Percentiles rank a stretch among this genome's conserved stretches.
Conservation (phyloP, 2,888 invertebrate species). For the Hecatera dysodea region DNA sequence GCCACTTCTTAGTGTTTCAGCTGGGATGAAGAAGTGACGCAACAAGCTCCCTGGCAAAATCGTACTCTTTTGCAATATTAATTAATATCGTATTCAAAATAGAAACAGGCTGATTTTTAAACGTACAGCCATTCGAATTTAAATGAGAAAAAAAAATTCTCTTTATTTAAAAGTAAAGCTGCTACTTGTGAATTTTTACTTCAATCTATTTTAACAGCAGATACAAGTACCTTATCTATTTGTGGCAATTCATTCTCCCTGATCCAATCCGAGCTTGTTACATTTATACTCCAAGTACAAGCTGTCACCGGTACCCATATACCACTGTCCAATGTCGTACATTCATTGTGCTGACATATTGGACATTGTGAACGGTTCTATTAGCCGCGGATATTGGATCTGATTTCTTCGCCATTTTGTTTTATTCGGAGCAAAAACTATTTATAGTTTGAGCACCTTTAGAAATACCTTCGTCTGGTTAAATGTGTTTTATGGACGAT, state of each 20-base stretch:
- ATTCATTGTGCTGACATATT: conserved; percentile 49
- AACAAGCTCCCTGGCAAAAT: no score
- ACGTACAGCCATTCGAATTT: neutral
- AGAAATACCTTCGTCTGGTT: conserved; percentile 1
- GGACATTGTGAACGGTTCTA: conserved; percentile 29
- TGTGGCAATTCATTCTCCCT: neutral
- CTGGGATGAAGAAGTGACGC: no score
- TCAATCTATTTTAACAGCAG: neutral
- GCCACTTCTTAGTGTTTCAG: no score
- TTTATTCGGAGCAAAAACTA: conserved; percentile 29
- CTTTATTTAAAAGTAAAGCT: neutral
- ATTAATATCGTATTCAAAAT: neutral
- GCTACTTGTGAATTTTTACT: neutral
- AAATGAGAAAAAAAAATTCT: no score
- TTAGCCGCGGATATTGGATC: conserved; percentile 31
- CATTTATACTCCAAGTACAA: conserved; percentile 26
- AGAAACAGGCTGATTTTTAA: neutral
- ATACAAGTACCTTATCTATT: neutral
- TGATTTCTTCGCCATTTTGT: conserved; percentile 37
- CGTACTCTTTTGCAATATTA: no score
- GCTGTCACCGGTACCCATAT: conserved; percentile 18
- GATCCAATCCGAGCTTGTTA: conserved; percentile 16
- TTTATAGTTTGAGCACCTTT: conserved; percentile 11
- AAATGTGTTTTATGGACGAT: conserved; percentile 25
- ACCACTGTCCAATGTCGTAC: conserved; percentile 23